Percentiles rank a stretch among this genome's conserved stretches.
Conservation (phyloP, 2,113 vertebrate species). For the Herpetotheres cachinnans region DNA sequence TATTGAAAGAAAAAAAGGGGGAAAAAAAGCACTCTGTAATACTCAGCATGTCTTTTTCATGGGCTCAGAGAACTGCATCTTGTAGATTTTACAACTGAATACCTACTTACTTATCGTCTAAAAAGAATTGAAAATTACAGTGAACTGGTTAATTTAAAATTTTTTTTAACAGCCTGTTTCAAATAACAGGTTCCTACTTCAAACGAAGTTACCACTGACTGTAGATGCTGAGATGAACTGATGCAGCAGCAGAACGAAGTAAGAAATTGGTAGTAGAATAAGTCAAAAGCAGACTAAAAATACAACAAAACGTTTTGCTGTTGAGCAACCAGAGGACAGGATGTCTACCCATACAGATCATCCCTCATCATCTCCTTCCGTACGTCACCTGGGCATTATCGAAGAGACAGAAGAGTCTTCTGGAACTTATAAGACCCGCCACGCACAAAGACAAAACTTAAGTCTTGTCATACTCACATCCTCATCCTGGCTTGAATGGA, state of each 20-base stretch:
- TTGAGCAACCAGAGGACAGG: background rate
- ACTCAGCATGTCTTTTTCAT: background rate
- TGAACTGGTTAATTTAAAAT: background rate
- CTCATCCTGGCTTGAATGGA: constrained; percentile 89
- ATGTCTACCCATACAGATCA: too few species aligned
- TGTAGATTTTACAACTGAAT: background rate
- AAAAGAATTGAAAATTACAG: background rate
- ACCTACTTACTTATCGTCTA: background rate
- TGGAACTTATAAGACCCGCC: background rate
- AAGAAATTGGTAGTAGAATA: accelerated
- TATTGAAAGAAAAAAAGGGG: background rate
- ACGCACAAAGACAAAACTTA: background rate
- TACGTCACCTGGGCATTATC: accelerated
- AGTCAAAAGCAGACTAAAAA: background rate
- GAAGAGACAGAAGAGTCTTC: background rate
- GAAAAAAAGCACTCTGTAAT: too few species aligned
- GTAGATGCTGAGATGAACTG: background rate
- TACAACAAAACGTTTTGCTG: accelerated
- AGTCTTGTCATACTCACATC: constrained; percentile 79
- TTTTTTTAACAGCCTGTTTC: background rate
- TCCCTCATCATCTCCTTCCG: background rate
- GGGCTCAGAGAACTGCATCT: background rate
- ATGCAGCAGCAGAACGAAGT: background rate
- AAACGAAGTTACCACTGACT: background rate
- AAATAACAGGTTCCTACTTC: background rate